Base-by-base conservation (phyloP, 2,888 invertebrate species). In the Trissolcus brochymenae region DNA sequence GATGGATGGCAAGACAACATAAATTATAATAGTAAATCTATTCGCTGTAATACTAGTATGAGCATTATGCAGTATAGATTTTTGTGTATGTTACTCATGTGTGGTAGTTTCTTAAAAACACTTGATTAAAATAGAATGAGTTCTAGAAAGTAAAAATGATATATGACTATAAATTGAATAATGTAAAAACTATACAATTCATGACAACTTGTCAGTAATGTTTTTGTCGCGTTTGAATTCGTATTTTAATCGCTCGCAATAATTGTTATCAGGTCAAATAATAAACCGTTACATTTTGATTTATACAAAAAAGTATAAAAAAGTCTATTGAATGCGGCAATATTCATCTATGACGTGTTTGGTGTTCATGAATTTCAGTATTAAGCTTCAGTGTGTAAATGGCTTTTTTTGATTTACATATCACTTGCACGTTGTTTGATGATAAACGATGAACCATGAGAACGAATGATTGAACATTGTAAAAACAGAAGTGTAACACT, bases 21-120 rank as follows among this genome's bases (percentile, higher is more conserved):
- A 82, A 81, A 81, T 81, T 81, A 80, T 77, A 80, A 84, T 81
- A 81, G 80, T 85, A 85, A 74, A 75, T 83, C 84, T 84, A 84
- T 87, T 87, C 87, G 87, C 87, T 87, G 87, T 86, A 87, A 87
- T 86, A 87, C 86, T 87, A 87, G 81, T 83, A 86, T 86, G 87
- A 87, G 87, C 86, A 87, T 87, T 87, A 86, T 86, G 82, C 85
- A 82, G 81, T 84, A 82, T 83, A 85, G 83, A 81, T 85, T 85
- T 76, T 82, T 82, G 82, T 82, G 79, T 82, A 80, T 82, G 83
- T 83, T 83, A 82, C 74, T 82, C 80, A 68, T 74, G 81, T 82
- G 75, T 83, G 81, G 80, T 84, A 82, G 82, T 81, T 46, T 19
- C 72, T 78, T 84, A 84, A 82, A 83, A 84, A 82, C 79, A 82